These are phyloP conservation scores for Tetrapedia diversipes DNA, from an alignment of 2,888 invertebrate species.

Conservation along the genomic window DNA sequence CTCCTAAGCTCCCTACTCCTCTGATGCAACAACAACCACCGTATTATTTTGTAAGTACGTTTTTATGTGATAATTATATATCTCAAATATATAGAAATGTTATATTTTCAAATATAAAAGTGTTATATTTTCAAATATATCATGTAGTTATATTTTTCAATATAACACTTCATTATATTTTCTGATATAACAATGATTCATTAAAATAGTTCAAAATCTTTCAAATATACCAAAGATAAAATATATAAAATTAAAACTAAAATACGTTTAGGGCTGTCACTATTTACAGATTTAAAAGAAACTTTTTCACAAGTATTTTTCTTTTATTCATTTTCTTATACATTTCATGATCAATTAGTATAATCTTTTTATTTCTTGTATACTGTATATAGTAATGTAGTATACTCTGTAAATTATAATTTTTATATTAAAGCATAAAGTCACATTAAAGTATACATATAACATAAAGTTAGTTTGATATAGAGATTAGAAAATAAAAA, in stretches of 20 bases:
- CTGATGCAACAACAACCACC: conserved; percentile 72
- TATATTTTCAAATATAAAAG: conserved; percentile 15
- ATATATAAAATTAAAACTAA: conserved; percentile 13
- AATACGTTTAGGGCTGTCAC: conserved; percentile 36
- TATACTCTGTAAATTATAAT: too few relatives aligned
- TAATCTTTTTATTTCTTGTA: conserved; percentile 7
- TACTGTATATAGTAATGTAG: too few relatives aligned
- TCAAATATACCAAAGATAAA: background rate
- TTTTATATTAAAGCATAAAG: background rate
- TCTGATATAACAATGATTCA: too few relatives aligned
- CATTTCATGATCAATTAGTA: background rate
- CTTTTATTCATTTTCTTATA: background rate
- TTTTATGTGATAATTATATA: conserved; percentile 53
- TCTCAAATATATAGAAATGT: conserved; percentile 37
- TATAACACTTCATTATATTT: conserved; percentile 25
- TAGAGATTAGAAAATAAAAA: background rate
- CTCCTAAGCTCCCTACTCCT: conserved; percentile 68
- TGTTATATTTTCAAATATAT: conserved; percentile 20
- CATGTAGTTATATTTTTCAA: conserved; percentile 19
- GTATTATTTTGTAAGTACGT: conserved; percentile 79
- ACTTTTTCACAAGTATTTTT: conserved; percentile 7
- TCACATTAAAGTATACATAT: background rate
- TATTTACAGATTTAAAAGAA: conserved; percentile 15
- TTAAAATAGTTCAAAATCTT: conserved; percentile 30
- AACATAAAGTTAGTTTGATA: background rate